Evolutionary conservation across 2,888 invertebrate species (phyloP), one percentile per base, ranked within the genome.

Genomic region (Choristoneura rosaceana): DNA sequence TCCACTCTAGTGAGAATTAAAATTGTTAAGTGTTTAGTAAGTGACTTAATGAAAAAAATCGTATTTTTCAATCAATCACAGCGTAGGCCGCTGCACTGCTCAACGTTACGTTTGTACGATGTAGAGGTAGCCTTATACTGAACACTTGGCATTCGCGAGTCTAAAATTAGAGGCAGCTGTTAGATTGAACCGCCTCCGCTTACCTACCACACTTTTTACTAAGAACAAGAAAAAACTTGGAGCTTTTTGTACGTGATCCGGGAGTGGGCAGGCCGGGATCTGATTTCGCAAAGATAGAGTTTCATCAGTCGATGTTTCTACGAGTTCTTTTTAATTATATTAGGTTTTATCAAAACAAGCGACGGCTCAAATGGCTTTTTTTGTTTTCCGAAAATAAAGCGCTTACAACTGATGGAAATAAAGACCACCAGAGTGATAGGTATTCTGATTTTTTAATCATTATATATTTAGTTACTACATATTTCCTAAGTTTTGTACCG

Each of bases 261-360:
- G 78, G 82, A 84, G 82, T 81, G 83, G 85, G 80, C 81, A 81
- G 84, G 79, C 78, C 81, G 83, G 82, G 87, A 88, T 92, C 90
- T 88, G 87, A 90, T 92, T 92, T 90, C 92, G 88, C 88, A 81
- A 86, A 89, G 89, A 90, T 92, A 90, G 89, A 92, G 88, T 92
- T 92, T 90, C 92, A 86, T 86, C 84, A 84, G 84, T 84, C 86
- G 82, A 84, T 85, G 85, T 87, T 92, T 90, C 87, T 91, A 90
- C 85, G 90, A 91, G 87, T 92, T 92, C 90, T 90, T 89, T 89
- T 88, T 90, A 90, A 90, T 91, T 90, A 89, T 87, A 84, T 88
- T 77, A 82, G 76, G 82, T 82, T 84, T 81, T 79, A 79, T 82
- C 81, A 76, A 84, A 89, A 85, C 85, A 85, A 85, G 84, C 81